Evolutionary conservation across 2,888 invertebrate genomes (phyloP).

Genomic region (Laothoe populi): DNA sequence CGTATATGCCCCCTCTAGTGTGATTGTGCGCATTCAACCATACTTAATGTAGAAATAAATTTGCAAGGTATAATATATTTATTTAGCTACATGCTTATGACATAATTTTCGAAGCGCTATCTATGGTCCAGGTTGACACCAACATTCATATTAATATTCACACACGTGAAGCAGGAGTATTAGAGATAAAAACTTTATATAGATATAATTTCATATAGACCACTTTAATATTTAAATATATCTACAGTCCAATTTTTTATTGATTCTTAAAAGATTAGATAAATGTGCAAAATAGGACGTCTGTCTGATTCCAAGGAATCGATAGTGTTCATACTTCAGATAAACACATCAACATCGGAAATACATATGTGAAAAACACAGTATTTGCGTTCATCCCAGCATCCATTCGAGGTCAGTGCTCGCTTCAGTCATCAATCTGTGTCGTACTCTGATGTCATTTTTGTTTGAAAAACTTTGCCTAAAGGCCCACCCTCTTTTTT

Average conservation of each 20-base stretch:
- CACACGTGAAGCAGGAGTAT: too few species aligned
- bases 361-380: background rate
- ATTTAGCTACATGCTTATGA: too few species aligned
- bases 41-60: too few species aligned
- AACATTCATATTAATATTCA: too few species aligned
- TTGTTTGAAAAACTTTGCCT: background rate
- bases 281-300: background rate
- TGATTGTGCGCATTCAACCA: too few species aligned
- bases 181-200: background rate
- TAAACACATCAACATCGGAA: background rate
- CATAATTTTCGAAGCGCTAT: too few species aligned
- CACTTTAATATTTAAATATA: slow-evolving; percentile 1
- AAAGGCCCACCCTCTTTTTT: background rate
- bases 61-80: too few species aligned
- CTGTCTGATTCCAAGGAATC: background rate
- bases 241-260: too few species aligned
- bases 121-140: too few species aligned
- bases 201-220: background rate
- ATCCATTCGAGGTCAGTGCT: background rate
- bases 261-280: too few species aligned
- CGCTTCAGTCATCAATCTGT: background rate
- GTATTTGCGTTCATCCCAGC: background rate
- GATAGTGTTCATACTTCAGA: background rate
- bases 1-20: too few species aligned
- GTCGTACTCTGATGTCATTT: background rate